These are phyloP conservation scores for Eriosoma lanigerum DNA, from an alignment of 1,140 invertebrate species.

Conservation along the genomic window DNA sequence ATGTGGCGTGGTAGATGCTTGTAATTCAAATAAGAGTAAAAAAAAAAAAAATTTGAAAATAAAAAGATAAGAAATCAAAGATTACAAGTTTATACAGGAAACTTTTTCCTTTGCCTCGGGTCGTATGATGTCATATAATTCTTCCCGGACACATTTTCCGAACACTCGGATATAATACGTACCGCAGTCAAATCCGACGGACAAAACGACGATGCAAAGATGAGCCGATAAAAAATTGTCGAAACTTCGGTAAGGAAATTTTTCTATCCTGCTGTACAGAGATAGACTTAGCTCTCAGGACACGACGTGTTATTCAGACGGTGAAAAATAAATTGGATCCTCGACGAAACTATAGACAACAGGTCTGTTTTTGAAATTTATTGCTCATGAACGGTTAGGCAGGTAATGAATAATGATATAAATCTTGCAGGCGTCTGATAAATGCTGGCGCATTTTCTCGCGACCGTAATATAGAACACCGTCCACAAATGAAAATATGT, in stretches of 20 bases:
- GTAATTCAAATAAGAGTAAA: no score
- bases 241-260: conserved; percentile 32
- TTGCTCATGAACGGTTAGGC: not conserved
- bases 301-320: conserved; percentile 10
- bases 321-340: conserved; percentile 34
- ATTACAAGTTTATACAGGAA: conserved; percentile 27
- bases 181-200: conserved; percentile 7
- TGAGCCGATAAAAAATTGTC: conserved; percentile 46
- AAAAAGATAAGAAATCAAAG: conserved; percentile 46
- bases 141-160: conserved; percentile 13
- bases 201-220: conserved; percentile 41
- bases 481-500: conserved; percentile 25
- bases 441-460: not conserved
- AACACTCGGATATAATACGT: not conserved
- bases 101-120: conserved; percentile 15
- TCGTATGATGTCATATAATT: conserved; percentile 23
- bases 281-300: conserved; percentile 10
- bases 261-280: not conserved
- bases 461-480: not conserved
- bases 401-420: conserved; percentile 20
- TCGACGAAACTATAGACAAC: conserved; percentile 18
- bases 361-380: conserved; percentile 32
- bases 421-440: conserved; percentile 32
- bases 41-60: no score
- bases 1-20: no score